Evolutionary conservation across 2,797 vertebrate genomes (phyloP).

Genomic region (Enteromius trimaculatus): DNA sequence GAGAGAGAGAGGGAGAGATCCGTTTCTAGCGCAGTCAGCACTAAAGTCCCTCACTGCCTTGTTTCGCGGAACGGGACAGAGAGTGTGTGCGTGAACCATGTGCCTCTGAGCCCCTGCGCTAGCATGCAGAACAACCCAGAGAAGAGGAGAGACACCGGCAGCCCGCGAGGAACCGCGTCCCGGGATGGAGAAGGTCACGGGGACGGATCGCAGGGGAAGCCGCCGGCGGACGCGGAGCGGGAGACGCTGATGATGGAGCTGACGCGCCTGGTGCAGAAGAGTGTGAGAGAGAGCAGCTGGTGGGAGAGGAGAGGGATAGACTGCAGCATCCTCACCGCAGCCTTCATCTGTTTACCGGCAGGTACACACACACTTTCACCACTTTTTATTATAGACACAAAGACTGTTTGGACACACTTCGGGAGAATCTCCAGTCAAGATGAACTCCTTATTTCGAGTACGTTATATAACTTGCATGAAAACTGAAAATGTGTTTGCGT

Average conservation of each 20-base stretch:
- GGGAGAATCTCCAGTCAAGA: background rate
- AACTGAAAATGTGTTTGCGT: background rate
- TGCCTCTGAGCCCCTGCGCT: background rate
- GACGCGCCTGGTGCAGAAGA: slow-evolving; percentile 79
- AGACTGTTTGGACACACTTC: background rate
- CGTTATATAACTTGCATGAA: background rate
- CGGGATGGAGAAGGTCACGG: slow-evolving; percentile 15
- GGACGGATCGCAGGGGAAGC: background rate
- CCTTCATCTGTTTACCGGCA: slow-evolving; percentile 79
- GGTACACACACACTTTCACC: slow-evolving; percentile 68
- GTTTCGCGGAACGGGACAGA: background rate
- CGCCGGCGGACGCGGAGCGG: slow-evolving; percentile 42
- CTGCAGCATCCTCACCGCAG: slow-evolving; percentile 82
- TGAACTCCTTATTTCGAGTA: background rate
- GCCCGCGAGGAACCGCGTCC: background rate
- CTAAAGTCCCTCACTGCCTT: slow-evolving; percentile 25
- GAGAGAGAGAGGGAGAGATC: slow-evolving; percentile 22
- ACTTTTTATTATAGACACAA: background rate
- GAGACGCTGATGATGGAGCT: slow-evolving; percentile 87
- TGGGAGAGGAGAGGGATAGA: slow-evolving; percentile 90
- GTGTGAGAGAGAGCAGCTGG: slow-evolving; percentile 88
- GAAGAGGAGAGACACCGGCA: slow-evolving; percentile 52
- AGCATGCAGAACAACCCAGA: slow-evolving; percentile 63
- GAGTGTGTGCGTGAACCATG: slow-evolving; percentile 6
- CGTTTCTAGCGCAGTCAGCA: slow-evolving; percentile 31